Conservation (phyloP, 2,888 invertebrate genomes). For the Meliscaeva auricollis region DNA sequence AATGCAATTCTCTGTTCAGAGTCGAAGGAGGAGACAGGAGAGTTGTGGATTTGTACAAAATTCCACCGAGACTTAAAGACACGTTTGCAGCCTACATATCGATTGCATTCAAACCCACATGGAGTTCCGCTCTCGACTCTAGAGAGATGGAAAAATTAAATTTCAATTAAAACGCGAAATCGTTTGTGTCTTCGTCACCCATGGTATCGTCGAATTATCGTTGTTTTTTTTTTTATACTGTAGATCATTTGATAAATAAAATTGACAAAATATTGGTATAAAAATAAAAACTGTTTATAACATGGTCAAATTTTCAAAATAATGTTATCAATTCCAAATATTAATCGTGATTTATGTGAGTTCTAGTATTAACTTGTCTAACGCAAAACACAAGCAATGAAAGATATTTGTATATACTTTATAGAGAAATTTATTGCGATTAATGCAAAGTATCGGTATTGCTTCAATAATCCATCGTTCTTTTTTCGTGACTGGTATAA, state of each 20-base stretch:
- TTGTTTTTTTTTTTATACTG: neutral
- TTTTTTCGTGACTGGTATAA: too few species aligned
- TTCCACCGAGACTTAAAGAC: constrained; percentile 47
- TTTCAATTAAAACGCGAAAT: constrained; percentile 69
- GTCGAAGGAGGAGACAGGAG: neutral
- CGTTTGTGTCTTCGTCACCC: constrained; percentile 1
- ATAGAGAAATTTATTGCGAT: too few species aligned
- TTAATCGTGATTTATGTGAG: too few species aligned
- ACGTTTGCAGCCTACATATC: constrained; percentile 73
- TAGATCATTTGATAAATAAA: neutral
- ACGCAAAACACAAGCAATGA: too few species aligned
- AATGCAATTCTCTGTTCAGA: neutral
- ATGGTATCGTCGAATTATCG: neutral
- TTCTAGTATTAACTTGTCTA: too few species aligned
- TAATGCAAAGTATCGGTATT: too few species aligned
- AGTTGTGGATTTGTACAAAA: constrained; percentile 10
- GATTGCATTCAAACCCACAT: constrained; percentile 67
- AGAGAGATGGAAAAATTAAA: constrained; percentile 66
- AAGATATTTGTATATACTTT: too few species aligned
- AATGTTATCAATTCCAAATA: too few species aligned
- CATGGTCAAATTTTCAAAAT: too few species aligned
- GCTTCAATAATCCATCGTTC: too few species aligned
- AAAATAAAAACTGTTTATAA: too few species aligned
- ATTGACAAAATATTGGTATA: neutral
- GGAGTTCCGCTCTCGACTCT: neutral